These are phyloP conservation scores for Paedocypris micromegethes DNA, from an alignment of 2,797 vertebrate genomes.

Conservation along the genomic window DNA sequence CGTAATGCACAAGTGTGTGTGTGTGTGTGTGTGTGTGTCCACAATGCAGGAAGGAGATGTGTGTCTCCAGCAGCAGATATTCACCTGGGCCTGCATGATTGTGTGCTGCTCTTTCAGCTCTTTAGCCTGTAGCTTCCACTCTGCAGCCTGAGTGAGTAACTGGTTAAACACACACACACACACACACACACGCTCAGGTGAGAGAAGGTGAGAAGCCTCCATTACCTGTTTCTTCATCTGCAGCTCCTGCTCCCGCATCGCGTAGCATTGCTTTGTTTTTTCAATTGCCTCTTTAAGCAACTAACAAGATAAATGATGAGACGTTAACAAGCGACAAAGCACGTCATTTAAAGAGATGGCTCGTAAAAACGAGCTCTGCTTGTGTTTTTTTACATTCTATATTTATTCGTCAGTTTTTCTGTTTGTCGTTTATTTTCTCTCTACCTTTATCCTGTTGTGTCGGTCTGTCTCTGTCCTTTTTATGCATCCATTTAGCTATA, in stretches of 20 bases:
- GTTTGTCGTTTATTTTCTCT: not conserved
- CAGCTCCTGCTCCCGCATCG: constrained; percentile 71
- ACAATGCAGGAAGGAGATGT: not conserved
- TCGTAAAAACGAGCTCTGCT: not conserved
- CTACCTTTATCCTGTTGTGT: too few relatives aligned
- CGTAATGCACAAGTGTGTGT: too few relatives aligned
- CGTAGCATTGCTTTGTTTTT: constrained; percentile 72
- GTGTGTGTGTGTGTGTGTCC: too few relatives aligned
- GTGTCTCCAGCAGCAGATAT: constrained; percentile 46
- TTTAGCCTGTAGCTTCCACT: constrained; percentile 94
- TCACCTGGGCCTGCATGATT: constrained; percentile 92
- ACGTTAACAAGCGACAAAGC: constrained; percentile 37
- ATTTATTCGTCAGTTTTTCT: not conserved
- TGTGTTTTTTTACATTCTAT: not conserved
- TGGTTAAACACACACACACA: constrained; percentile 63
- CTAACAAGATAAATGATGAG: constrained; percentile 65
- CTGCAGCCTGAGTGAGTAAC: constrained; percentile 94
- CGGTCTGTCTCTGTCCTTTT: too few relatives aligned
- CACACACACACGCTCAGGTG: constrained; percentile 3
- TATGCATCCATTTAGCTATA: too few relatives aligned
- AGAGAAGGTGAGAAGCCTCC: constrained; percentile 45
- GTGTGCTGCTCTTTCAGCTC: constrained; percentile 89
- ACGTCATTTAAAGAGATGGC: not conserved
- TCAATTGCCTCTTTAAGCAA: constrained; percentile 72
- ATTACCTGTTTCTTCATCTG: constrained; percentile 69